These are phyloP conservation scores for Drosophila nebulosa DNA, from an alignment of 1,140 invertebrate species.

Conservation along the genomic window DNA sequence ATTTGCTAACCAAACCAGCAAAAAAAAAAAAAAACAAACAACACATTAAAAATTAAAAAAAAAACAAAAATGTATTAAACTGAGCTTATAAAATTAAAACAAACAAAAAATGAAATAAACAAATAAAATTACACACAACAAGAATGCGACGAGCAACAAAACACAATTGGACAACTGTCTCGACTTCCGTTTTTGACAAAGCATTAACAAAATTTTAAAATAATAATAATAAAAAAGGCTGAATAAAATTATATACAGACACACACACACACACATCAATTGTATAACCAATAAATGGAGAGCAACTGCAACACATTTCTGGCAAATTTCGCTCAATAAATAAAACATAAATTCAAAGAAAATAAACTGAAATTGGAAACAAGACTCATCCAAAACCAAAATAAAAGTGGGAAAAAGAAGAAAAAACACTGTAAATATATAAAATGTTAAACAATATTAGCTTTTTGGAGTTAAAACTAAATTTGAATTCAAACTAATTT, in stretches of 20 bases:
- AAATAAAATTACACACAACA: constrained; percentile 23
- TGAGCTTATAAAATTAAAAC: constrained; percentile 75
- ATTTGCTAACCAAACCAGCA: constrained; percentile 32
- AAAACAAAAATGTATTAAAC: constrained; percentile 73
- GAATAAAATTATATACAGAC: constrained; percentile 46
- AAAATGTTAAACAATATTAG: constrained; percentile 18
- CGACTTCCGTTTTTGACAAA: constrained; percentile 64
- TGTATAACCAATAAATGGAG: constrained; percentile 8
- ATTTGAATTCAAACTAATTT: not conserved
- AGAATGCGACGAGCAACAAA: constrained; percentile 2
- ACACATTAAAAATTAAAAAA: constrained; percentile 47
- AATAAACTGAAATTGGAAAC: not conserved
- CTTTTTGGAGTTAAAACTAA: not conserved
- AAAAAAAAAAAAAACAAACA: constrained; percentile 30
- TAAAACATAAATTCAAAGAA: not conserved
- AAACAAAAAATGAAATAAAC: constrained; percentile 19
- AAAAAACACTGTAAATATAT: not conserved
- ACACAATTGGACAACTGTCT: constrained; percentile 69
- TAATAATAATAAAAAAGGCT: constrained; percentile 54
- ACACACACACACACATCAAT: constrained; percentile 10
- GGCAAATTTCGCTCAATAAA: constrained; percentile 7
- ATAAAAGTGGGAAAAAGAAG: not conserved
- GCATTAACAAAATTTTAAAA: constrained; percentile 29
- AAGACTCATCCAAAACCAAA: not conserved
- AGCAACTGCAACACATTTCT: not conserved